phyloP scores from a whole-genome alignment of 2,113 vertebrate species.

The Megalops atlanticus region DNA sequence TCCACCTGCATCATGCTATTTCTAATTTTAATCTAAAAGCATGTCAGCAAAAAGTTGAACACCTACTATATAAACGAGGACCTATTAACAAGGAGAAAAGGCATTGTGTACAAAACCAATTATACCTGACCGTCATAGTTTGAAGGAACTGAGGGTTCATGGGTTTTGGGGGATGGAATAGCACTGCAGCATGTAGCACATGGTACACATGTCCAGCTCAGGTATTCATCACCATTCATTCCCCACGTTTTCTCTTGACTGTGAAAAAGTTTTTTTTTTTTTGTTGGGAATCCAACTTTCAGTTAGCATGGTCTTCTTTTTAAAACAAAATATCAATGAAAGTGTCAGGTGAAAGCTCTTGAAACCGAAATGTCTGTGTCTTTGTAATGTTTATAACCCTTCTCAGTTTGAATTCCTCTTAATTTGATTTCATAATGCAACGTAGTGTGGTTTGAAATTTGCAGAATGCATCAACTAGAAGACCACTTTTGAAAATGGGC shows the following conservation, averaged over 20 bases:
- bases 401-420: conserved; percentile 12
- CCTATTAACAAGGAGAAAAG: background rate
- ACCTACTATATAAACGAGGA: background rate
- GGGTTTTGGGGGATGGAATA: background rate
- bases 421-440: conserved; percentile 2
- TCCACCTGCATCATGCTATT: background rate
- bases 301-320: background rate
- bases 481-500: conserved; percentile 4
- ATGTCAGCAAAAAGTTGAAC: background rate
- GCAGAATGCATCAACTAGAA: background rate
- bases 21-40: background rate
- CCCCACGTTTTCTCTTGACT: background rate
- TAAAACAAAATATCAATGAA: background rate
- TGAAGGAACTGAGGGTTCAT: background rate
- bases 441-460: background rate
- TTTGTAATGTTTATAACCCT: background rate
- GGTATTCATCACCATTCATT: background rate
- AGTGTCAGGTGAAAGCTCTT: background rate
- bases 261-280: background rate
- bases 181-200: background rate
- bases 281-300: background rate
- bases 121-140: background rate
- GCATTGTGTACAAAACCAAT: background rate
- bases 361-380: background rate
- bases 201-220: background rate